These are phyloP conservation scores for Scaptodrosophila lebanonensis DNA, from an alignment of 1,140 invertebrate genomes.

Conservation along the genomic window DNA sequence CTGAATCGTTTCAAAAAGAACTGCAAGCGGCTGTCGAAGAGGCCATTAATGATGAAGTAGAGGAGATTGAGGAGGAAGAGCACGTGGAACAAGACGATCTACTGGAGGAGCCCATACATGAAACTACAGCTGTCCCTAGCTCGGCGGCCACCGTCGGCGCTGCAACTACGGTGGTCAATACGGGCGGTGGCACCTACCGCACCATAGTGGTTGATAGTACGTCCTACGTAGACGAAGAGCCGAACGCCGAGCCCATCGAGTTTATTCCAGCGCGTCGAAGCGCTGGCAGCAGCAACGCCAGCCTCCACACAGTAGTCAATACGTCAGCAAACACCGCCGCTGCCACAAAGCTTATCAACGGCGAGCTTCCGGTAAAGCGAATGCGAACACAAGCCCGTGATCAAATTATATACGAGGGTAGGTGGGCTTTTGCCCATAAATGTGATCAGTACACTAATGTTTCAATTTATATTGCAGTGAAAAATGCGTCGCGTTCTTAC, in stretches of 20 bases:
- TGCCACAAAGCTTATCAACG: slow-evolving; percentile 66
- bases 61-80: slow-evolving; percentile 64
- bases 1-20: slow-evolving; percentile 69
- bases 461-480: slow-evolving; percentile 43
- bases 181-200: slow-evolving; percentile 60
- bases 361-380: slow-evolving; percentile 61
- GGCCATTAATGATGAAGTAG: slow-evolving; percentile 66
- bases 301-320: slow-evolving; percentile 21
- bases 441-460: not conserved
- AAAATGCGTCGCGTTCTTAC: slow-evolving; percentile 64
- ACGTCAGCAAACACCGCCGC: slow-evolving; percentile 26
- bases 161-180: slow-evolving; percentile 57
- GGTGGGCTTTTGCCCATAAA: not conserved
- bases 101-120: slow-evolving; percentile 49
- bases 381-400: slow-evolving; percentile 54
- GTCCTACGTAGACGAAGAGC: slow-evolving; percentile 48
- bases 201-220: slow-evolving; percentile 72
- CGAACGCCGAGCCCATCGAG: slow-evolving; percentile 40
- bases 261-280: not conserved
- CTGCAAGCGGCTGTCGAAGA: slow-evolving; percentile 73
- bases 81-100: slow-evolving; percentile 66
- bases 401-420: slow-evolving; percentile 71
- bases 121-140: slow-evolving; percentile 20
- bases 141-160: slow-evolving; percentile 34
- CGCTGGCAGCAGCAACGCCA: not conserved